These are phyloP conservation scores for Rhorus exstirpatorius DNA, from an alignment of 2,888 invertebrate species.

Conservation along the genomic window DNA sequence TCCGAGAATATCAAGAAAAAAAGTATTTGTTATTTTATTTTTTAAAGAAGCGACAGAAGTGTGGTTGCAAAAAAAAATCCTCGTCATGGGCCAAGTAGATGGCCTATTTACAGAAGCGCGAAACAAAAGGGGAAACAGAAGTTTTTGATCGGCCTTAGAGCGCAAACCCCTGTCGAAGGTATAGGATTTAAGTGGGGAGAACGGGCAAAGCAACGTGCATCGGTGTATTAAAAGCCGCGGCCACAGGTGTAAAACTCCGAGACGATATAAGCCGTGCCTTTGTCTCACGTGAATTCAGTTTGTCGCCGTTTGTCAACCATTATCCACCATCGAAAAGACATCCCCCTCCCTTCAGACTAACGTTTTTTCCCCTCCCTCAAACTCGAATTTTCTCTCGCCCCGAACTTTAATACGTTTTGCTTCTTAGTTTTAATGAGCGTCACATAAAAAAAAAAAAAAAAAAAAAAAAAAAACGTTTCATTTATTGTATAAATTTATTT, in stretches of 20 bases:
- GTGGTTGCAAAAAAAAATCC: background rate
- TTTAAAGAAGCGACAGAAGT: background rate
- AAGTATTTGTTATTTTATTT: too few relatives aligned
- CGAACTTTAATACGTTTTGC: slow-evolving; percentile 28
- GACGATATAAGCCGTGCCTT: slow-evolving; percentile 77
- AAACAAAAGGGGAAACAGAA: slow-evolving; percentile 5
- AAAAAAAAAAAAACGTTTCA: too few relatives aligned
- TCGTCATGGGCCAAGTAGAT: background rate
- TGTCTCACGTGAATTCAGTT: slow-evolving; percentile 74
- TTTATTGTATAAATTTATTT: slow-evolving; percentile 1
- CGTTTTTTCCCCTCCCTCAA: background rate
- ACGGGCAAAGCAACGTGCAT: slow-evolving; percentile 45
- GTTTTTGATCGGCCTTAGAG: slow-evolving; percentile 11
- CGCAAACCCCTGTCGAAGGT: slow-evolving; percentile 23
- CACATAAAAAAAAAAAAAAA: too few relatives aligned
- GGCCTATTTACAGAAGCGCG: background rate
- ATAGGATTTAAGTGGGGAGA: slow-evolving; percentile 36
- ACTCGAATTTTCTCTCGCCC: too few relatives aligned
- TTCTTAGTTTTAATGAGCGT: slow-evolving; percentile 19
- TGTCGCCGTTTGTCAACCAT: slow-evolving; percentile 79
- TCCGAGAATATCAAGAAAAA: too few relatives aligned
- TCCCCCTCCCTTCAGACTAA: background rate
- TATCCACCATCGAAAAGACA: slow-evolving; percentile 87
- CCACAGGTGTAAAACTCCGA: slow-evolving; percentile 71
- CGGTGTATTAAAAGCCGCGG: slow-evolving; percentile 41